These are phyloP conservation scores for Myanophis thanlyinensis DNA, from an alignment of 2,113 vertebrate genomes.

Conservation along the genomic window DNA sequence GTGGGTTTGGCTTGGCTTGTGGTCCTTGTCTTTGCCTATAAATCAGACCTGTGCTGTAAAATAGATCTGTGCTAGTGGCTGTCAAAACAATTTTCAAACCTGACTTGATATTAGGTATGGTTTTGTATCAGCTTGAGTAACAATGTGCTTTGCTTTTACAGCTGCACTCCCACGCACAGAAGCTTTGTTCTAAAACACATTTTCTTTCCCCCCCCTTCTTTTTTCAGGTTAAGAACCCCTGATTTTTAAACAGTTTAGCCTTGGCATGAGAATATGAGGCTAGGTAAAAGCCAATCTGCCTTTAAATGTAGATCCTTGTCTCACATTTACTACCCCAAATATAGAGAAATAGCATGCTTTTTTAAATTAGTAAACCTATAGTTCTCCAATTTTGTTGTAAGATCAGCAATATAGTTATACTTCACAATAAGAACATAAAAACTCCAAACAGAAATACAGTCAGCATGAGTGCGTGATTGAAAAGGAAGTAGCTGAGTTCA, in stretches of 20 bases:
- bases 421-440: neutral
- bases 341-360: neutral
- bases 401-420: neutral
- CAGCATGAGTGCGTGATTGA: neutral
- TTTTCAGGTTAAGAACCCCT: neutral
- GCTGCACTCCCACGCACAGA: slow-evolving; percentile 58
- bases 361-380: slow-evolving; percentile 14
- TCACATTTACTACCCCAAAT: slow-evolving; percentile 14
- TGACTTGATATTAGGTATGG: slow-evolving; percentile 57
- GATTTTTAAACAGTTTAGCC: slow-evolving; percentile 15
- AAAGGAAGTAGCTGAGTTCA: neutral
- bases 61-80: slow-evolving; percentile 54
- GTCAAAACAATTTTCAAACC: slow-evolving; percentile 72
- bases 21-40: slow-evolving; percentile 31
- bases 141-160: slow-evolving; percentile 70
- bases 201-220: slow-evolving; percentile 34
- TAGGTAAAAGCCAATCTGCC: neutral
- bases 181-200: slow-evolving; percentile 67
- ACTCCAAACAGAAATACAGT: neutral
- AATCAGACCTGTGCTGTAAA: slow-evolving; percentile 52
- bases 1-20: neutral
- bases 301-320: neutral
- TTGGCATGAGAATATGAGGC: neutral
- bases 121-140: slow-evolving; percentile 58
- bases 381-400: slow-evolving; percentile 19